Evolutionary conservation across 2,113 vertebrate genomes (phyloP), one percentile per base, ranked within the genome.

Genomic region (Malaclemys terrapin): DNA sequence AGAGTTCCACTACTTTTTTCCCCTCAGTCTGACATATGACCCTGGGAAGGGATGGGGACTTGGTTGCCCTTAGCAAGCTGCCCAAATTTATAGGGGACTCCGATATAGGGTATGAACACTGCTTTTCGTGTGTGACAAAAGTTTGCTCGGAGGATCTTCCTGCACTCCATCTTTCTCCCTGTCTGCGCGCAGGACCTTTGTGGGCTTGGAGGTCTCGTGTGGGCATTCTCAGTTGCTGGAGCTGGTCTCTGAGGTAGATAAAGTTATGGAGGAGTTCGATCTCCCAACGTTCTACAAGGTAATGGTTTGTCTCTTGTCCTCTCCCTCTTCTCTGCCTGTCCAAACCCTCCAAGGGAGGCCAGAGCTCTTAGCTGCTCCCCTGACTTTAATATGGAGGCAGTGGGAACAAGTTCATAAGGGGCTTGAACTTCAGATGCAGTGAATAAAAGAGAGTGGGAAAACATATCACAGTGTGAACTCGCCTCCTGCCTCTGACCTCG

Each of bases 231-330:
- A 99, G 95, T 90, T 99, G 94, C 95, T 99, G 94, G 98, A 99
- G 35, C 85, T 99, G 81, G 98, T 99, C 81, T 98, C 98, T 0
- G 98, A 98, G 56, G 98, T 99, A 31, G 99, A 99, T 93, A 94
- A 87, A 96, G 99, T 99, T 22, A 98, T 99, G 98, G 96, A 98
- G 54, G 99, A 99, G 84, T 99, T 99, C 93, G 95, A 96, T 92
- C 98, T 99, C 76, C 97, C 98, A 35, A 99, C 98, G 0, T 99
- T 99, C 94, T 99, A 99, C 95, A 97, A 99, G 99, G 99, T 99
- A 93, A 97, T 87, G 19, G 35, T 1, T 1, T 90, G 50, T 87
- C 31, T 76, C 25, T 20, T 56, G 65, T 54, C 56, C n/a, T 29
- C 45, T 38, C 9, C 76, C 3, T 10, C 22, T 94, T 57, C 29